A percentile compares a stretch with the other conserved stretches of the same genome.
Conservation (phyloP, 2,113 vertebrate species). For the Eptatretus burgeri region DNA sequence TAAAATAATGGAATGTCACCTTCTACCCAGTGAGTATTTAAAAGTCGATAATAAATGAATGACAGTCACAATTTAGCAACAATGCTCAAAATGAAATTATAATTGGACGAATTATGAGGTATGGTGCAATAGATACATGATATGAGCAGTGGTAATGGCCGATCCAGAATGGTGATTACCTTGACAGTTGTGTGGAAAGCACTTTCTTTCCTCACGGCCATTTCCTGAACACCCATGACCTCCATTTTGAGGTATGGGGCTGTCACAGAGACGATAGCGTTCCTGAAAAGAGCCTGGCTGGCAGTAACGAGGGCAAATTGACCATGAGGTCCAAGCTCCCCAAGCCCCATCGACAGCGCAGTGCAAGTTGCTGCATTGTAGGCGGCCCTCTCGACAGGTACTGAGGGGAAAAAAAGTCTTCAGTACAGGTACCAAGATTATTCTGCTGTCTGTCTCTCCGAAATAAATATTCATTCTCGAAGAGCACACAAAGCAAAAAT, state of each 20-base stretch:
- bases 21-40: no score
- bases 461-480: no score
- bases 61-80: no score
- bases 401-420: constrained; percentile 14
- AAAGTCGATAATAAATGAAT: no score
- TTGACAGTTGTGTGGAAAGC: constrained; percentile 15
- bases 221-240: constrained; percentile 26
- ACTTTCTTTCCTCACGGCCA: constrained; percentile 21
- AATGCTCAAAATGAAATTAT: no score
- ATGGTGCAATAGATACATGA: neutral
- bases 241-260: constrained; percentile 21
- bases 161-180: neutral
- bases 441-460: no score
- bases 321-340: constrained; percentile 35
- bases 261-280: constrained; percentile 23
- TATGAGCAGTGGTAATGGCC: neutral
- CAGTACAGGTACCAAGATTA: no score
- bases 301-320: constrained; percentile 26
- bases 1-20: no score
- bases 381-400: constrained; percentile 25
- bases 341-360: constrained; percentile 28
- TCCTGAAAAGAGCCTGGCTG: constrained; percentile 23
- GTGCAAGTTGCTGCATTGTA: constrained; percentile 24
- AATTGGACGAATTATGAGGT: no score
- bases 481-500: no score